Percentiles rank a stretch among this genome's conserved stretches.
phyloP scores from a whole-genome alignment of 2,797 vertebrate species.

The Fistularia commersonii region DNA sequence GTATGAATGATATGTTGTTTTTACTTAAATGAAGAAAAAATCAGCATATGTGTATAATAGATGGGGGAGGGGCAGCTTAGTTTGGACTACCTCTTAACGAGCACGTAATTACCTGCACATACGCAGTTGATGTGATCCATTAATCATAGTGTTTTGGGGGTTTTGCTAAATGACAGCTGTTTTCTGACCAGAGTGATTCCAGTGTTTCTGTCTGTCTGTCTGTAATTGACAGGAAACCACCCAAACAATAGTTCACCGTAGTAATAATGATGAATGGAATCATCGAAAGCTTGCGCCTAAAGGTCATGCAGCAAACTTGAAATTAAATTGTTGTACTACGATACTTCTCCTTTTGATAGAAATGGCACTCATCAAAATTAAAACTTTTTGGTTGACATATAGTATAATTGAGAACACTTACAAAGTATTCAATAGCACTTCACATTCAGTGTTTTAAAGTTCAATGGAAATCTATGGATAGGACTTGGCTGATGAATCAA shows the following conservation, averaged over 20 bases:
- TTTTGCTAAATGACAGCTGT: slow-evolving; percentile 35
- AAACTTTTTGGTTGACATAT: too few relatives aligned
- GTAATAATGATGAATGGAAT: slow-evolving; percentile 20
- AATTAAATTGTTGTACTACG: too few relatives aligned
- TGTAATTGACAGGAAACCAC: slow-evolving; percentile 26
- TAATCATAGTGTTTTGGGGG: slow-evolving; percentile 34
- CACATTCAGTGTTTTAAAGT: too few relatives aligned
- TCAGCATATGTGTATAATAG: too few relatives aligned
- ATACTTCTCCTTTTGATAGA: too few relatives aligned
- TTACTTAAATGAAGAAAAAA: slow-evolving; percentile 20
- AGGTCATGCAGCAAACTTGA: too few relatives aligned
- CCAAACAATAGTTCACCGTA: slow-evolving; percentile 1
- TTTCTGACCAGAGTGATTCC: slow-evolving; percentile 11
- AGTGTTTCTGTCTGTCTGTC: slow-evolving; percentile 10
- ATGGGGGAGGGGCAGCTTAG: slow-evolving; percentile 38
- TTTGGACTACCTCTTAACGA: slow-evolving; percentile 56
- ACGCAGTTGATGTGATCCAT: slow-evolving; percentile 53
- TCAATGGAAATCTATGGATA: too few relatives aligned
- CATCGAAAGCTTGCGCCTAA: slow-evolving; percentile 8
- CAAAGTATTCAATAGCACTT: too few relatives aligned
- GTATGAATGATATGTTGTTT: slow-evolving; percentile 17
- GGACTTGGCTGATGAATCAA: too few relatives aligned
- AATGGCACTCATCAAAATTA: too few relatives aligned
- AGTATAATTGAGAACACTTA: too few relatives aligned
- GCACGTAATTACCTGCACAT: slow-evolving; percentile 40